A percentile compares a stretch with the other conserved stretches of the same genome.
phyloP scores from a whole-genome alignment of 2,113 vertebrate species.

The Ciconia boyciana region DNA sequence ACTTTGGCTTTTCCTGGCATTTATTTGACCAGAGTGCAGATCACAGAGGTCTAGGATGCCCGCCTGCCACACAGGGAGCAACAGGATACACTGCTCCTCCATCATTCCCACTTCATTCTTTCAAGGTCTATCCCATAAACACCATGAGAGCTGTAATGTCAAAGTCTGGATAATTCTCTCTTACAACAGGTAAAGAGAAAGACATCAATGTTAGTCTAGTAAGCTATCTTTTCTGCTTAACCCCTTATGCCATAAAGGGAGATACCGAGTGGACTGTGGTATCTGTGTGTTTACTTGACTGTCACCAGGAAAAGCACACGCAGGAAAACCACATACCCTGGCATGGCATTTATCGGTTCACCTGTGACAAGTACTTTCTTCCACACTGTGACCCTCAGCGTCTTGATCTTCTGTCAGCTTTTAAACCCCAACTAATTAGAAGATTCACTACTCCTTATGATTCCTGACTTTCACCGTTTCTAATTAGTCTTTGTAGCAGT shows the following conservation, averaged over 20 bases:
- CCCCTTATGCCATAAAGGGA: not conserved
- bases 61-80: not conserved
- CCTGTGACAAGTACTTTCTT: not conserved
- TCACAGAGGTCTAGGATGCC: not conserved
- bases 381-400: not conserved
- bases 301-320: not conserved
- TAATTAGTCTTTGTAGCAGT: not conserved
- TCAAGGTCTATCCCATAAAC: not conserved
- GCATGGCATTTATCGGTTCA: not conserved
- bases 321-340: not conserved
- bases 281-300: not conserved
- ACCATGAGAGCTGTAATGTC: not conserved
- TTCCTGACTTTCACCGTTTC: conserved; percentile 1
- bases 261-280: not conserved
- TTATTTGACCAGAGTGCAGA: not conserved
- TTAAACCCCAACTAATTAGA: not conserved
- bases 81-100: not conserved
- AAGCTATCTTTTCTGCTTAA: not conserved
- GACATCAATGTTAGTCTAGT: not conserved
- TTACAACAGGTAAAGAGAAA: not conserved
- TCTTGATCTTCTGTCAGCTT: conserved; percentile 43
- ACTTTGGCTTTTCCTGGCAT: not conserved
- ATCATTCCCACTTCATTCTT: not conserved
- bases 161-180: not conserved
- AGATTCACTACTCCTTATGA: conserved; percentile 14